phyloP scores from a whole-genome alignment of 2,797 vertebrate genomes.

The Coreius guichenoti region DNA sequence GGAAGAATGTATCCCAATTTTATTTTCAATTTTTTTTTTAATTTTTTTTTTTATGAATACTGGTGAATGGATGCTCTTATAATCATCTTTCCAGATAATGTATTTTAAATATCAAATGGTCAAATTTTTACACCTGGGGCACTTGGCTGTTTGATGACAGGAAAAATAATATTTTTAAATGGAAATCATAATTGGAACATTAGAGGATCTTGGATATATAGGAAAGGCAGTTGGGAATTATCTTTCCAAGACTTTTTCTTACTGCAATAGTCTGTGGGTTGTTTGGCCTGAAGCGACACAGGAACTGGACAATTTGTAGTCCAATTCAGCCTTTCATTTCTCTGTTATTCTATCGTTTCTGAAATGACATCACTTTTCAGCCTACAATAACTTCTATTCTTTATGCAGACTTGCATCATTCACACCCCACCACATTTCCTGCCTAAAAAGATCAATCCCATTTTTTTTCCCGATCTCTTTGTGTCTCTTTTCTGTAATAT shows the following conservation, averaged over 20 bases:
- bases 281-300: slow-evolving; percentile 3
- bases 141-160: not conserved
- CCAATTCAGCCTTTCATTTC: slow-evolving; percentile 64
- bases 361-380: slow-evolving; percentile 67
- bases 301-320: slow-evolving; percentile 60
- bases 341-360: slow-evolving; percentile 47
- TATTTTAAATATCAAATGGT: not conserved
- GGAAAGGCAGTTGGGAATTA: not conserved
- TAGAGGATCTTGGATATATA: not conserved
- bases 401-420: slow-evolving; percentile 32
- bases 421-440: slow-evolving; percentile 38
- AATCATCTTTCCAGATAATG: not conserved
- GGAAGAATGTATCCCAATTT: not conserved
- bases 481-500: slow-evolving; percentile 65
- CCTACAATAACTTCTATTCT: slow-evolving; percentile 73
- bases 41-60: slow-evolving; percentile 4
- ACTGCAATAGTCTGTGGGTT: not conserved
- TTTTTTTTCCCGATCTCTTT: slow-evolving; percentile 42
- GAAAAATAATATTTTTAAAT: not conserved
- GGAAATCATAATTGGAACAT: not conserved
- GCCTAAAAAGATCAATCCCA: not conserved
- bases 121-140: not conserved
- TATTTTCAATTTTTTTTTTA: no score
- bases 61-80: slow-evolving; percentile 27
- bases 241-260: not conserved